These are phyloP conservation scores for Lapara coniferarum DNA, from an alignment of 2,888 invertebrate genomes.

Conservation along the genomic window DNA sequence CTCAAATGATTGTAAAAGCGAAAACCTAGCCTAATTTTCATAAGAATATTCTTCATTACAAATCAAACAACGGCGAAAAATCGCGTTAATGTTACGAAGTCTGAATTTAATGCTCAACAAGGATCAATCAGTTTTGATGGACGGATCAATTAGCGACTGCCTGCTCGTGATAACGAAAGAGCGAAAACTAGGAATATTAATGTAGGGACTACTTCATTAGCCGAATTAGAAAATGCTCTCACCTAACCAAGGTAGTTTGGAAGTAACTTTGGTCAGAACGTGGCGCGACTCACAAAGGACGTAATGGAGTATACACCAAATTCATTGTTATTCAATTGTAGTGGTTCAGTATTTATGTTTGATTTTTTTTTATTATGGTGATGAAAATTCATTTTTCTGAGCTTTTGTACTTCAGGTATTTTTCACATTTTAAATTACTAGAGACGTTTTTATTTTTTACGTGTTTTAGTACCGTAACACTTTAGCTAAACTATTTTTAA, in stretches of 20 bases:
- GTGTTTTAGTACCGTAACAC: no score
- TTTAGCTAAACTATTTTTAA: no score
- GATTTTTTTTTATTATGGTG: no score
- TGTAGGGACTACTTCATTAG: slow-evolving; percentile 26
- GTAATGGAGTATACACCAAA: neutral
- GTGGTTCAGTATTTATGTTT: no score
- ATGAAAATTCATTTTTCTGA: no score
- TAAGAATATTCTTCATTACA: no score
- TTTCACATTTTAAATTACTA: no score
- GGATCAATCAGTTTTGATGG: slow-evolving; percentile 42
- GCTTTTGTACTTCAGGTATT: no score
- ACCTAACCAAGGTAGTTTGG: neutral
- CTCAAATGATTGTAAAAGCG: no score
- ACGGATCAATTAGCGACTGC: slow-evolving; percentile 45
- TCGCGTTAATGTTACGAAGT: slow-evolving; percentile 38
- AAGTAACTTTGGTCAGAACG: slow-evolving; percentile 4
- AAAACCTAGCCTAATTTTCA: no score
- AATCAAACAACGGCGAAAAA: slow-evolving; percentile 16
- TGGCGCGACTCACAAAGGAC: neutral
- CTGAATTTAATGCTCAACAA: slow-evolving; percentile 35
- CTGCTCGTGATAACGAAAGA: slow-evolving; percentile 38
- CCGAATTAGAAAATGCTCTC: slow-evolving; percentile 17
- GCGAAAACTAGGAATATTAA: slow-evolving; percentile 38
- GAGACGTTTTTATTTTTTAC: no score
- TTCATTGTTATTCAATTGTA: neutral